Evolutionary conservation across 2,797 vertebrate species (phyloP), one percentile per base, ranked within the genome.

Genomic region (Xenentodon cancila): DNA sequence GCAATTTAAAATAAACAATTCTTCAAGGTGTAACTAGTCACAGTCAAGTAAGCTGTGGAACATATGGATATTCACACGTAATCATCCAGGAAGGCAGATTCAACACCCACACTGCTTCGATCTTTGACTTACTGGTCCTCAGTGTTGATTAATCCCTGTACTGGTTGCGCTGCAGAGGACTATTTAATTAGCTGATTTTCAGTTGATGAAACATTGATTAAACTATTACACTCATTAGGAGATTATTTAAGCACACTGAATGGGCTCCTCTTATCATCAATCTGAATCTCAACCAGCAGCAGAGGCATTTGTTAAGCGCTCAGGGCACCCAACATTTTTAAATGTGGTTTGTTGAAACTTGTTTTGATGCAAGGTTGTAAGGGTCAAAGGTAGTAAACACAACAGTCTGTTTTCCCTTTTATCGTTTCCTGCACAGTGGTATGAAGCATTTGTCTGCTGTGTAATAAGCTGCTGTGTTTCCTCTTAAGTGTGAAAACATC

Each of bases 181-280:
- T 57, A 53, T 73, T 72, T 65, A 70, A 80, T 86, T 81, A 80
- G 68, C 49, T 55, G 75, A 77, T 78, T 76, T 30, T 68, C 66
- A 61, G 45, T 9, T 9, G 44, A 54, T 71, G 3, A 84, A 81
- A 56, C 64, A 75, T 82, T 2, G 75, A 83, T 84, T 66, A 66
- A 80, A 68, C 59, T 71, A 71, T 90, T 86, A 67, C 66, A 45
- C 54, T 77, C 56, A 87, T 77, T 62, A 73, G 74, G 37, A 72
- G 68, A 75, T 71, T 27, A 80, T 80, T 83, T 68, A 83, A 77
- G 5, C 53, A 55, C 70, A 55, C 66, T 71, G 66, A 30, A 73
- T 42, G 34, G 53, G 57, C 62, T 72, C 57, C 20, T 44, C 56
- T 60, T 52, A 52, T 60, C 60, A 70, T 62, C 64, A 22, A 49